phyloP scores from a whole-genome alignment of 2,797 vertebrate species.

The Margarornis squamiger region DNA sequence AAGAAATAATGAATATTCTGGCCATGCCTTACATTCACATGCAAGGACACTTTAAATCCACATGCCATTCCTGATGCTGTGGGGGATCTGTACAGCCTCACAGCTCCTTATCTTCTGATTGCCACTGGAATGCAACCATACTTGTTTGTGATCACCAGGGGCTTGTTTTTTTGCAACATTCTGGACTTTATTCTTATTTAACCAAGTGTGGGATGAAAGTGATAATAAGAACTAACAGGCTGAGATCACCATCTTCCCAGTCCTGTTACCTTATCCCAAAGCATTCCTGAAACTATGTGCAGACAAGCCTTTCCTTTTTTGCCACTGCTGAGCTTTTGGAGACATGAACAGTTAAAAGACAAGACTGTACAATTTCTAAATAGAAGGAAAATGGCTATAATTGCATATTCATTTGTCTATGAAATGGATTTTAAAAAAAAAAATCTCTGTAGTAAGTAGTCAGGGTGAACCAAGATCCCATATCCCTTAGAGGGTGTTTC shows the following conservation, averaged over 20 bases:
- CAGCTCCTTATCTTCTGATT: conserved; percentile 6
- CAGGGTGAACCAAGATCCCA: neutral
- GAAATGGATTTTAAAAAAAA: neutral
- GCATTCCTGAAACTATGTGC: neutral
- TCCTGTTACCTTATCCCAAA: neutral
- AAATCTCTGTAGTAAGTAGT: neutral
- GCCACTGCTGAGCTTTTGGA: neutral
- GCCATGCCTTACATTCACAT: neutral
- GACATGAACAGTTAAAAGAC: neutral
- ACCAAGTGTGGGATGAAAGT: neutral
- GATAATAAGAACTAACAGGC: neutral
- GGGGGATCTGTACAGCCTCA: neutral
- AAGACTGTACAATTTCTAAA: neutral
- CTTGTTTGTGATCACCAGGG: neutral
- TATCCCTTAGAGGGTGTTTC: neutral
- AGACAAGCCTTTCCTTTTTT: neutral
- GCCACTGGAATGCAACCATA: conserved; percentile 19
- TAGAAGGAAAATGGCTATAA: neutral
- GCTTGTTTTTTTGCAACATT: neutral
- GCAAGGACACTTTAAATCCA: neutral
- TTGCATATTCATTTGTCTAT: neutral
- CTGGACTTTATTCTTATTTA: conserved; percentile 6
- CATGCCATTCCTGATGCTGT: neutral
- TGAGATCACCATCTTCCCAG: neutral
- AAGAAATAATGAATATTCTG: neutral